Conservation (phyloP, 2,797 vertebrate genomes). For the Spheniscus humboldti region DNA sequence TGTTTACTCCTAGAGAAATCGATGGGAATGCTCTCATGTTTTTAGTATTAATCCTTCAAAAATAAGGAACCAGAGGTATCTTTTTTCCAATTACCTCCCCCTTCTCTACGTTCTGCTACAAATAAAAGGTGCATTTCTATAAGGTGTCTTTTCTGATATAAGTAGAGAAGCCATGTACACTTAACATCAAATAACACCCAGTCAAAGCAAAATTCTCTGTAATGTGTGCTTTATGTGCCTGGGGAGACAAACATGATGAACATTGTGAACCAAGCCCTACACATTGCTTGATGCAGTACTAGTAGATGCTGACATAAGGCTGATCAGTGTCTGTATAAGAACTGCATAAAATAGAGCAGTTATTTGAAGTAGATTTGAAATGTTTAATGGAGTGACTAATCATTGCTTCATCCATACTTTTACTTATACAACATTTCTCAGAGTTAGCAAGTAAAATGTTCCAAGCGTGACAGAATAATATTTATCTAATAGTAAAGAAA, state of each 20-base stretch:
- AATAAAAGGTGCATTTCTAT: neutral
- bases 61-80: neutral
- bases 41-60: neutral
- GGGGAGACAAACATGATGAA: neutral
- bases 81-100: neutral
- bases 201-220: neutral
- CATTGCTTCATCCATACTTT: neutral
- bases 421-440: neutral
- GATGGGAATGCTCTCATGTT: neutral
- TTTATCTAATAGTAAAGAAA: neutral
- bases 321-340: neutral
- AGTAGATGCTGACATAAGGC: accelerated
- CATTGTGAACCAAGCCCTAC: neutral
- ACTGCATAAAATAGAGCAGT: neutral
- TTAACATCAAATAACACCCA: neutral
- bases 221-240: neutral
- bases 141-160: neutral
- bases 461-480: neutral
- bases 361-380: neutral
- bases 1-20: neutral
- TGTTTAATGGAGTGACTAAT: neutral
- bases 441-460: neutral
- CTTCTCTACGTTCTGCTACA: neutral
- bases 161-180: neutral
- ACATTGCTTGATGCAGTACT: neutral